Conservation (phyloP, 2,888 invertebrate species). For the Brachypalpus laphriformis region DNA sequence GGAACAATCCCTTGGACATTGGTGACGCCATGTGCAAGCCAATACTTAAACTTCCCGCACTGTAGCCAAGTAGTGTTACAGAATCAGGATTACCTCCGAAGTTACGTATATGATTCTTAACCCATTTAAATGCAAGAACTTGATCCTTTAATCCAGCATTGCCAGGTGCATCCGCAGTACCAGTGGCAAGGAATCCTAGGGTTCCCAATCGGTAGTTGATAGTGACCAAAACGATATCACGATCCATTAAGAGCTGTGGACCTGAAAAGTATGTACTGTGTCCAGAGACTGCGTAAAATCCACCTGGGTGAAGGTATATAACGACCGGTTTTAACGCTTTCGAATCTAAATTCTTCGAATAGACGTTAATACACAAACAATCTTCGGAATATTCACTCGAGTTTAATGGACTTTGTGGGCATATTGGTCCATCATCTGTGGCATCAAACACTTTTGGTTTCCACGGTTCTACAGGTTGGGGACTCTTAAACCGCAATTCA, state of each 20-base stretch:
- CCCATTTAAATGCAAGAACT: constrained; percentile 87
- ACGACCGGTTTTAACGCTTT: constrained; percentile 84
- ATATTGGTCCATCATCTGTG: constrained; percentile 84
- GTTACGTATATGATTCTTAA: constrained; percentile 85
- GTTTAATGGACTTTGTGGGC: constrained; percentile 82
- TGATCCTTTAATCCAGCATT: constrained; percentile 89
- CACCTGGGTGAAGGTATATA: constrained; percentile 87
- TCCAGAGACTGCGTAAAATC: constrained; percentile 85
- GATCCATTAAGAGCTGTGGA: constrained; percentile 86
- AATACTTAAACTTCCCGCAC: constrained; percentile 84
- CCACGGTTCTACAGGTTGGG: constrained; percentile 83
- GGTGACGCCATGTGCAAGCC: constrained; percentile 86
- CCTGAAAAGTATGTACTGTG: constrained; percentile 83
- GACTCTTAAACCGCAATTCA: constrained; percentile 80
- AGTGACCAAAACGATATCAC: constrained; percentile 86
- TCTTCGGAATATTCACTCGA: constrained; percentile 83
- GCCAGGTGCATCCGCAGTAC: constrained; percentile 86
- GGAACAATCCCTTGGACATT: constrained; percentile 87
- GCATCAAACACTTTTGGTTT: constrained; percentile 83
- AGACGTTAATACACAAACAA: constrained; percentile 85
- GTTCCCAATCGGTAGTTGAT: constrained; percentile 85
- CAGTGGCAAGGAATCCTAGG: constrained; percentile 86
- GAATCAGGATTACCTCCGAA: constrained; percentile 87
- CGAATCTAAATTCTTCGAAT: constrained; percentile 80
- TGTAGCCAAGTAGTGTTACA: constrained; percentile 87